Evolutionary conservation across 1,140 invertebrate species (phyloP), one percentile per base, ranked within the genome.

Genomic region (Lordiphosa clarofinis): DNA sequence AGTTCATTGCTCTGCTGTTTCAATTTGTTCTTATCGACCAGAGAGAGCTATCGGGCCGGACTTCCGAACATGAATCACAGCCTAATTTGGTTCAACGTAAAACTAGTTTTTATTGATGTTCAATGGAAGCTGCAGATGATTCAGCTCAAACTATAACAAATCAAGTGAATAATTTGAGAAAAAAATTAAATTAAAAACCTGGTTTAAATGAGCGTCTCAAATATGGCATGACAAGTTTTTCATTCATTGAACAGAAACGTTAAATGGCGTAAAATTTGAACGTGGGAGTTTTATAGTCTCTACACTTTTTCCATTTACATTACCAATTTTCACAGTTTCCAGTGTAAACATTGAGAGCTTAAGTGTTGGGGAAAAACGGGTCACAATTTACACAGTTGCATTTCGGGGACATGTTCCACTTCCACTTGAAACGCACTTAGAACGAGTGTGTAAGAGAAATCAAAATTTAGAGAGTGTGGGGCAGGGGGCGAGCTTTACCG

Each of bases 401-500:
- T 67, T 57, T 52, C 55, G 63, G 70, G 78, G 76, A 82, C 76
- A 73, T 68, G 76, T 84, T 76, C 76, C 78, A 82, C 63, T 82
- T 82, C 46, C 50, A 52, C 44, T 56, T 64, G 50, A 56, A 67
- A 66, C 53, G 53, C 53, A 56, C 10, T 21, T 65, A 62, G 44
- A 65, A 43, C 52, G 21, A 37, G 35, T 8, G 10, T n/a, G n/a
- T n/a, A n/a, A 7, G 21, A n/a, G 4, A n/a, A 11, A 28, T 19
- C 6, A 11, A 21, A 6, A 37, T 2, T 13, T 2, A 24, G 24
- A 42, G 19, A 39, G 24, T 21, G 40, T 37, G 48, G 50, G 38
- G n/a, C 4, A 8, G 12, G 35, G 0, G 59, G 44, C 21, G 36
- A 35, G 38, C 19, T 53, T 59, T 64, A 81, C 75, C 75, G 76